Evolutionary conservation across 2,113 vertebrate species (phyloP).

Genomic region (Reinhardtius hippoglossoides): DNA sequence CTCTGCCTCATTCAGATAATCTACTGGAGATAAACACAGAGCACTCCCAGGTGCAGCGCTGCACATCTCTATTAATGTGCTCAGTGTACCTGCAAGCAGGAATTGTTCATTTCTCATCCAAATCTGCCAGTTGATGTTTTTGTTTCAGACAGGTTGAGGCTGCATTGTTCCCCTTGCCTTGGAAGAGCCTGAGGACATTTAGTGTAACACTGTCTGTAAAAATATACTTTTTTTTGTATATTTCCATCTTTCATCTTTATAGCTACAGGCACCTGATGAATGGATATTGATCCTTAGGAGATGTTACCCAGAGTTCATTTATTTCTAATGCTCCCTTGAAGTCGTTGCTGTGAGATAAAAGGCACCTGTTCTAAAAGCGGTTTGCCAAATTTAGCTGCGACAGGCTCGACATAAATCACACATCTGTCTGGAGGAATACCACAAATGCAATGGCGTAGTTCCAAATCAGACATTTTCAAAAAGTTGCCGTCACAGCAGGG

Average conservation of each 20-base stretch:
- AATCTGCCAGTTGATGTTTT: conserved; percentile 33
- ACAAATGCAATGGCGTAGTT: not conserved
- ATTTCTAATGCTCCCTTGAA: conserved; percentile 50
- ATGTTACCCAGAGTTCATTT: conserved; percentile 52
- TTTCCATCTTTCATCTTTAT: conserved; percentile 55
- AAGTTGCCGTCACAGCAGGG: not conserved
- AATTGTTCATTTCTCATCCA: conserved; percentile 23
- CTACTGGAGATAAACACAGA: conserved; percentile 21
- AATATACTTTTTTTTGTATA: conserved; percentile 44
- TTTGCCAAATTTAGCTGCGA: conserved; percentile 5
- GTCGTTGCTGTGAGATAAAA: conserved; percentile 10
- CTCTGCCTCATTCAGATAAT: conserved; percentile 4
- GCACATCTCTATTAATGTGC: conserved; percentile 6
- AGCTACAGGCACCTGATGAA: conserved; percentile 59
- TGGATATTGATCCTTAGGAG: conserved; percentile 62
- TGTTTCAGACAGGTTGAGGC: conserved; percentile 39
- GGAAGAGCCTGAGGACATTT: conserved; percentile 51
- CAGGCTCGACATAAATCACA: not conserved
- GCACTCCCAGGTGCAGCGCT: conserved; percentile 1
- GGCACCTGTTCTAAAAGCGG: not conserved
- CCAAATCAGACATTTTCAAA: not conserved
- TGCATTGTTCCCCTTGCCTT: conserved; percentile 19
- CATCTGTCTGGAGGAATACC: not conserved
- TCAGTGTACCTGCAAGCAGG: conserved; percentile 7
- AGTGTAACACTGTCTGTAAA: conserved; percentile 46